These are phyloP conservation scores for Spilogale gracilis DNA, from an alignment of 2,113 vertebrate genomes.

Conservation along the genomic window DNA sequence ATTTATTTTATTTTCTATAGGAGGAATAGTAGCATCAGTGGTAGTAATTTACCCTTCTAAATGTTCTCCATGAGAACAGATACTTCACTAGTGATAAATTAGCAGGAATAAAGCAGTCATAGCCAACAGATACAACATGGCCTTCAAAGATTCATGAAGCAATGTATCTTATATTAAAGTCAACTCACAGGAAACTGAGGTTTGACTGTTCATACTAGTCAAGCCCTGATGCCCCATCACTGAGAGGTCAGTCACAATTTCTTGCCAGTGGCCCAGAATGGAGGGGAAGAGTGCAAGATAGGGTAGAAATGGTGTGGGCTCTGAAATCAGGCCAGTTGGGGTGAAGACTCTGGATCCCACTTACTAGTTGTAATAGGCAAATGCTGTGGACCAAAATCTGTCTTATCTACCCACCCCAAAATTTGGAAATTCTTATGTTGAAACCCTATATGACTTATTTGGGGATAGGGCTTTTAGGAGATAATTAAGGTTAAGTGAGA, in stretches of 20 bases:
- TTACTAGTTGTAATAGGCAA: background rate
- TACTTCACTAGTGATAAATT: background rate
- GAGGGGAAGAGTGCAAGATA: background rate
- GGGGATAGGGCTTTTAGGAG: background rate
- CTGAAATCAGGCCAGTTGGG: background rate
- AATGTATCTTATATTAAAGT: background rate
- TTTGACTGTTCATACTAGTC: background rate
- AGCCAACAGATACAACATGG: background rate
- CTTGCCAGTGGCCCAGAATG: background rate
- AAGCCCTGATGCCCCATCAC: background rate
- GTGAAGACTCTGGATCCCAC: background rate
- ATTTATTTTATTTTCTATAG: background rate
- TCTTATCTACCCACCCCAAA: rapidly evolving
- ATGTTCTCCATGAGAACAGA: background rate
- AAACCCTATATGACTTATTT: background rate
- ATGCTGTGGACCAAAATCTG: background rate
- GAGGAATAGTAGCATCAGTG: background rate
- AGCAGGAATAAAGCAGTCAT: background rate
- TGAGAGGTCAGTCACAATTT: background rate
- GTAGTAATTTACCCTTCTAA: background rate
- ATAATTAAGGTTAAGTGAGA: background rate
- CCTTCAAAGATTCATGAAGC: background rate
- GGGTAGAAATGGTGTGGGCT: background rate
- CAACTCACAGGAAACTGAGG: background rate
- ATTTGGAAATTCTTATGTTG: background rate